Evolutionary conservation across 2,888 invertebrate species (phyloP), one percentile per base, ranked within the genome.

Genomic region (Piscicola geometra): DNA sequence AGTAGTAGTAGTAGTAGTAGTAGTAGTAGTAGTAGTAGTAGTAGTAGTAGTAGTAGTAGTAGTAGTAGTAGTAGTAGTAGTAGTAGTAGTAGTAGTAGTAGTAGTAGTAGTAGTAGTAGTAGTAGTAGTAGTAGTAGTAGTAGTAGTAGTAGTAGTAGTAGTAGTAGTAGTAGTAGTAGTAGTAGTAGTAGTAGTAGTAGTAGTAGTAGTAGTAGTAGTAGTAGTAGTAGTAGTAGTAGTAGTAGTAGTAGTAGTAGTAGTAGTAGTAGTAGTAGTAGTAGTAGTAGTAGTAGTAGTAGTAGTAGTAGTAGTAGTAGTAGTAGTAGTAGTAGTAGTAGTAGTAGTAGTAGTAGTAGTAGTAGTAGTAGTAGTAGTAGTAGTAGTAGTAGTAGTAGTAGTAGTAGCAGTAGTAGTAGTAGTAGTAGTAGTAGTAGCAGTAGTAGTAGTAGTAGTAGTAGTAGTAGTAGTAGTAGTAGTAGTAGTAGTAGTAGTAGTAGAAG

Each of bases 271-370:
- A 73, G 66, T 30, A 73, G 73, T 66, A 73, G 30, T 30, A 73
- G 71, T 66, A 73, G 73, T 12, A 73, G 73, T 12, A 73, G 73
- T 28, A 73, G 73, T 66, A 73, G 73, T 66, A 73, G 73, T 66
- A 73, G 73, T 66, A 73, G 73, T 73, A 73, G 73, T 73, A 73
- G 73, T 73, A 73, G 73, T 73, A 73, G 73, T 73, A 73, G 73
- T 73, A 73, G 73, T 73, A 15, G 73, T 73, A 73, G 73, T 73
- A 73, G 73, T 73, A 73, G 73, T 73, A 73, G 73, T 73, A 73
- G 66, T 73, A 73, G 66, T 73, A 71, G 71, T 71, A 71, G 71
- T 71, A 71, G 71, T 71, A 5, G 32, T 33, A 33, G 33, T 33
- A 33, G 69, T 30, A 35, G 33, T n/a, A 33, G 33, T 69, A 30